These are phyloP conservation scores for Chrysochloris asiatica DNA, from an alignment of 2,113 vertebrate genomes.

Conservation along the genomic window DNA sequence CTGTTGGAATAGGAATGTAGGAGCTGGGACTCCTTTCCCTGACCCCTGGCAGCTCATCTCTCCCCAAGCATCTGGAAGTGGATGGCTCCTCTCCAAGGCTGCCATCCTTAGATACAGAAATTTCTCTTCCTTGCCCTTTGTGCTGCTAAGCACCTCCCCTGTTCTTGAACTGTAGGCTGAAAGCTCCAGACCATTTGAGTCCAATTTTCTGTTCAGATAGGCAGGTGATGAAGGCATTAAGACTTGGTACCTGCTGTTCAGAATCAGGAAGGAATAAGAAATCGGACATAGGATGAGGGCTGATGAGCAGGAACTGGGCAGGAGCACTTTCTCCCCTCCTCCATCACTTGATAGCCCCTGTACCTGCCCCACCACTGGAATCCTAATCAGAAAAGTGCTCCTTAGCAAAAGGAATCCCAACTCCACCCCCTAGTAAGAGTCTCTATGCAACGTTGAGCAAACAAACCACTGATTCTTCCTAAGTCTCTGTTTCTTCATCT, in stretches of 20 bases:
- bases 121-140: background rate
- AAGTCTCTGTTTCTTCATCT: background rate
- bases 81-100: background rate
- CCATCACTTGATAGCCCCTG: background rate
- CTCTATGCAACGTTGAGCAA: background rate
- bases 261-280: conserved; percentile 2
- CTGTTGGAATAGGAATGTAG: background rate
- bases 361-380: background rate
- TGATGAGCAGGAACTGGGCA: background rate
- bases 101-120: background rate
- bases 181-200: conserved; percentile 39
- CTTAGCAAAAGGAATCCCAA: background rate
- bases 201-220: conserved; percentile 63
- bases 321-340: background rate
- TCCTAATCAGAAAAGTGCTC: background rate
- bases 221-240: conserved; percentile 34
- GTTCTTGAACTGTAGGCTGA: background rate
- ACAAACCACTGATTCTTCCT: background rate
- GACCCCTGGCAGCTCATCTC: background rate
- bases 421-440: background rate
- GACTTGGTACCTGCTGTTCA: conserved; percentile 55
- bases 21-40: too few species aligned
- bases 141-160: accelerated
- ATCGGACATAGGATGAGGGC: background rate
- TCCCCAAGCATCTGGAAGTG: background rate